phyloP scores from a whole-genome alignment of 2,113 vertebrate species.

The Recurvirostra avosetta region DNA sequence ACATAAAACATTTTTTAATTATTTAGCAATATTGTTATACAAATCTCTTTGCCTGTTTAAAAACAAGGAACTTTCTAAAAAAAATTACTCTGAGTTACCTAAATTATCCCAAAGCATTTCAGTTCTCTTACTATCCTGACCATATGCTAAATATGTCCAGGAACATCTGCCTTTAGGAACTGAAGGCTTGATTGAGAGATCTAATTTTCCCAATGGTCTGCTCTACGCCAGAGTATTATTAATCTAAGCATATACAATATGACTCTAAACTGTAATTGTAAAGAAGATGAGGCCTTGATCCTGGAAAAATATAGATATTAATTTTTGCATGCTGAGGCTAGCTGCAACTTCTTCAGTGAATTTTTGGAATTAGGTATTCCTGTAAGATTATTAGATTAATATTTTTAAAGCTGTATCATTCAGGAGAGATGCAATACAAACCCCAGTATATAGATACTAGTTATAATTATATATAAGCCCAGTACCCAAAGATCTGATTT shows the following conservation, averaged over 20 bases:
- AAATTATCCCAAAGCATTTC: slow-evolving; percentile 1
- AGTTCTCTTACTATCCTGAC: not conserved
- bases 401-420: not conserved
- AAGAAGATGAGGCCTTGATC: not conserved
- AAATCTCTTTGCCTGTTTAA: not conserved
- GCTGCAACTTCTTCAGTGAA: not conserved
- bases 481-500: not conserved
- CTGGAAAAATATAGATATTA: not conserved
- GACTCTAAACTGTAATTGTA: not conserved
- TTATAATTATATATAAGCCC: not conserved
- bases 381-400: not conserved
- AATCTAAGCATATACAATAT: not conserved
- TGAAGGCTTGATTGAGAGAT: not conserved
- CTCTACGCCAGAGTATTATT: not conserved
- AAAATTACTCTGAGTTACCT: not conserved
- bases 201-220: not conserved
- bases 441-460: not conserved
- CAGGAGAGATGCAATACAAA: not conserved
- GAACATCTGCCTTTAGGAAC: not conserved
- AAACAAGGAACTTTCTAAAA: not conserved
- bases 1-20: not conserved
- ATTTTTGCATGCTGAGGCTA: not conserved
- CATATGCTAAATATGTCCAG: not conserved
- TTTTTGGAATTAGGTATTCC: not conserved
- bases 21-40: not conserved